Evolutionary conservation across 2,113 vertebrate genomes (phyloP).

Genomic region (Xiphophorus couchianus): DNA sequence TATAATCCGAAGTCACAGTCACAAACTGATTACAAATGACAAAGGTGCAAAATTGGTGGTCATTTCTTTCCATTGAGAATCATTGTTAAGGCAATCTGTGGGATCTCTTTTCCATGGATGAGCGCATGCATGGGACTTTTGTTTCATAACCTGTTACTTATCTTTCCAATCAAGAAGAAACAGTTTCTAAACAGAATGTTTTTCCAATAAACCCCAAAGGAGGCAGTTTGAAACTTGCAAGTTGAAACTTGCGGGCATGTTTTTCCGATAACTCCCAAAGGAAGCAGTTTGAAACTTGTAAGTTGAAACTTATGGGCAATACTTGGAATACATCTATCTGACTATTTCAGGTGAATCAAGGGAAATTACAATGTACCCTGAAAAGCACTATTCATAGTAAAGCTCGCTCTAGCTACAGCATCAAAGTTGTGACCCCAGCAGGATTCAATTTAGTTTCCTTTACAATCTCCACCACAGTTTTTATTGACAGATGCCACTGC

Average conservation of each 20-base stretch:
- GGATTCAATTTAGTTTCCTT: conserved; percentile 55
- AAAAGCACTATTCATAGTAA: conserved; percentile 33
- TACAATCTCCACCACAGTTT: conserved; percentile 60
- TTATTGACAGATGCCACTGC: conserved; percentile 33
- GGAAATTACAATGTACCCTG: conserved; percentile 20
- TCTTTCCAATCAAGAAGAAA: neutral
- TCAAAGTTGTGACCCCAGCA: conserved; percentile 54
- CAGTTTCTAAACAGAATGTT: neutral
- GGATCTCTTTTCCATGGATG: neutral
- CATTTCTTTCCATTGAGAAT: too few species aligned
- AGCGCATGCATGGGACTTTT: neutral
- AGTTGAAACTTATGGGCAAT: too few species aligned
- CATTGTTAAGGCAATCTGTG: neutral
- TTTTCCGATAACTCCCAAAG: neutral
- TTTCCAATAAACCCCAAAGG: neutral
- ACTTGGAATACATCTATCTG: neutral
- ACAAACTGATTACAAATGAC: too few species aligned
- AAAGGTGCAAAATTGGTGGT: too few species aligned
- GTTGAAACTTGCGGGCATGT: neutral
- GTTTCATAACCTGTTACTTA: neutral
- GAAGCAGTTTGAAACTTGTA: neutral
- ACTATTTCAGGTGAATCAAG: neutral
- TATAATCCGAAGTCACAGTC: too few species aligned
- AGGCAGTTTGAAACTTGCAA: conserved; percentile 1
- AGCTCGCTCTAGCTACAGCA: conserved; percentile 22